Percentiles rank a stretch among this genome's conserved stretches.
Conservation (phyloP, 1,140 invertebrate genomes). For the Drosophila funebris region DNA sequence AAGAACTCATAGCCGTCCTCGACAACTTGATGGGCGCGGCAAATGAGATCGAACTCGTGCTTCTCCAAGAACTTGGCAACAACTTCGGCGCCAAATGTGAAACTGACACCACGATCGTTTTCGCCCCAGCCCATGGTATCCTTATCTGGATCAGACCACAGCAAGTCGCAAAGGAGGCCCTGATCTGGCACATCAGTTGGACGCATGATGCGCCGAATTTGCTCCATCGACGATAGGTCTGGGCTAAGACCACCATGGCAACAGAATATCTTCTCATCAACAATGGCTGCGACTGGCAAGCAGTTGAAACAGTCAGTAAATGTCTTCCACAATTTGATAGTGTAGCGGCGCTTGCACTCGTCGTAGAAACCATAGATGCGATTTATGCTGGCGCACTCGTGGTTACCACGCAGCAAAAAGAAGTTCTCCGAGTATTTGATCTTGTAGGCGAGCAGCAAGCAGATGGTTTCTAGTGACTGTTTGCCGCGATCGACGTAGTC, state of each 20-base stretch:
- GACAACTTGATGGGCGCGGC: constrained; percentile 98
- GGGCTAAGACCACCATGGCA: constrained; percentile 97
- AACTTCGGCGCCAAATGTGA: constrained; percentile 96
- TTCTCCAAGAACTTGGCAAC: constrained; percentile 97
- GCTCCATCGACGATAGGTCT: constrained; percentile 96
- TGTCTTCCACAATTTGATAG: constrained; percentile 99
- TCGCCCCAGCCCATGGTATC: constrained; percentile 96
- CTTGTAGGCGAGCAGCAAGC: constrained; percentile 97
- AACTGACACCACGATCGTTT: constrained; percentile 98
- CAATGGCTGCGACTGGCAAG: constrained; percentile 97
- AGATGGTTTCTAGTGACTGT: constrained; percentile 95
- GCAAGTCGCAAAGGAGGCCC: constrained; percentile 96
- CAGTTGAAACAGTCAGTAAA: constrained; percentile 99
- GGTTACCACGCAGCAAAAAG: constrained; percentile 93
- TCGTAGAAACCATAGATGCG: constrained; percentile 99
- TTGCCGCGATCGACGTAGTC: constrained; percentile 94
- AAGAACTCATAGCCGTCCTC: constrained; percentile 99
- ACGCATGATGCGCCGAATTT: constrained; percentile 95
- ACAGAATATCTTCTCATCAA: constrained; percentile 99
- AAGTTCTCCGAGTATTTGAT: constrained; percentile 96
- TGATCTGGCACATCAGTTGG: constrained; percentile 97
- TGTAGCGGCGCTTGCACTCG: constrained; percentile 98
- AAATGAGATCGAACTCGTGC: constrained; percentile 98
- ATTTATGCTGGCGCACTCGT: constrained; percentile 96
- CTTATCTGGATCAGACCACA: constrained; percentile 99